Conservation (phyloP, 2,113 vertebrate genomes). For the Gallinago media region DNA sequence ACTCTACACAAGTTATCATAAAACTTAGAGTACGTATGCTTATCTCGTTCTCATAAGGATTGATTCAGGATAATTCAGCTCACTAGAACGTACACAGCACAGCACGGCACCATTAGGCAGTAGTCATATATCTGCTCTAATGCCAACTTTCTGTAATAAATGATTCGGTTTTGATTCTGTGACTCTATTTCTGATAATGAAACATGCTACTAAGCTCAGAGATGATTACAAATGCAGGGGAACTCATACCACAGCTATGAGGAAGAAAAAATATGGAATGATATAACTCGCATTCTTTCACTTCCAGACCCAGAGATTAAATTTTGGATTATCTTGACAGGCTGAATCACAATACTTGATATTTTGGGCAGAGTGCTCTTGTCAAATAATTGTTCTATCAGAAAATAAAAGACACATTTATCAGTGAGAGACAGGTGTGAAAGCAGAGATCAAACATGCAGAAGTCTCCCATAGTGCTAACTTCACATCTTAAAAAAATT, state of each 20-base stretch:
- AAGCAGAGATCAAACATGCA: neutral
- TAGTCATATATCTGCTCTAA: neutral
- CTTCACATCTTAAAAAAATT: neutral
- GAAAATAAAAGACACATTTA: neutral
- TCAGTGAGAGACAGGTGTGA: neutral
- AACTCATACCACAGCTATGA: neutral
- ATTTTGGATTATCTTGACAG: neutral
- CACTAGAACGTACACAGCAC: rapidly evolving
- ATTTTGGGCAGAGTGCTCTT: neutral
- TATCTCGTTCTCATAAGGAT: neutral
- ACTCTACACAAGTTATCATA: neutral
- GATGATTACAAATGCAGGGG: neutral
- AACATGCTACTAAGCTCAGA: neutral
- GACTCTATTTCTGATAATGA: neutral
- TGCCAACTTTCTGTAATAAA: neutral
- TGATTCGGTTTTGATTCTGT: neutral
- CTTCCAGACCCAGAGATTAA: neutral
- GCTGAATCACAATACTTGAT: neutral
- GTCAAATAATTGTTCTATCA: neutral
- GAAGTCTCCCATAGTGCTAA: neutral
- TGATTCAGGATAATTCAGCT: neutral
- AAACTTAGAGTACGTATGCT: neutral
- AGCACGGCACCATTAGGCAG: neutral
- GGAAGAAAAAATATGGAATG: neutral
- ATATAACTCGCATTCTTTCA: neutral